Conservation (phyloP, 2,888 invertebrate genomes). For the Halocaridina rubra region DNA sequence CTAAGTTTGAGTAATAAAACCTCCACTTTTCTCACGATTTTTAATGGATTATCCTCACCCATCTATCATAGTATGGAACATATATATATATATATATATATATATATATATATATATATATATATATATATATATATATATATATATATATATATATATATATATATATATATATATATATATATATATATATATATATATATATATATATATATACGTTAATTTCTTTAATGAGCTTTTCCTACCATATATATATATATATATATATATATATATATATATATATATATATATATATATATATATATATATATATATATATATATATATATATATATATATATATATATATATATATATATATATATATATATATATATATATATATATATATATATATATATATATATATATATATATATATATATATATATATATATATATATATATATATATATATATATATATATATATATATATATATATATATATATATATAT, state of each 20-base stretch:
- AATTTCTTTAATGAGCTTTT: too few species aligned
- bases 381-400: not conserved
- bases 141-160: slow-evolving; percentile 14
- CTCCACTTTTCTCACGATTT: too few species aligned
- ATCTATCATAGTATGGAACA: too few species aligned
- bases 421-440: not conserved
- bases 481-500: not conserved
- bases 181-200: slow-evolving; percentile 12
- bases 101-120: not conserved
- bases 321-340: not conserved
- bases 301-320: not conserved
- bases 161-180: not conserved
- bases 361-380: not conserved
- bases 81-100: not conserved
- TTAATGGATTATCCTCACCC: too few species aligned
- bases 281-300: not conserved
- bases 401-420: not conserved
- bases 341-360: not conserved
- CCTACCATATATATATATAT: too few species aligned
- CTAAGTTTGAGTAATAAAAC: too few species aligned
- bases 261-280: not conserved
- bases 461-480: not conserved
- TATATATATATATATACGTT: too few species aligned
- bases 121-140: slow-evolving; percentile 33
- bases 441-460: not conserved